phyloP scores from a whole-genome alignment of 2,888 invertebrate species.

The Diarsia dahlii region DNA sequence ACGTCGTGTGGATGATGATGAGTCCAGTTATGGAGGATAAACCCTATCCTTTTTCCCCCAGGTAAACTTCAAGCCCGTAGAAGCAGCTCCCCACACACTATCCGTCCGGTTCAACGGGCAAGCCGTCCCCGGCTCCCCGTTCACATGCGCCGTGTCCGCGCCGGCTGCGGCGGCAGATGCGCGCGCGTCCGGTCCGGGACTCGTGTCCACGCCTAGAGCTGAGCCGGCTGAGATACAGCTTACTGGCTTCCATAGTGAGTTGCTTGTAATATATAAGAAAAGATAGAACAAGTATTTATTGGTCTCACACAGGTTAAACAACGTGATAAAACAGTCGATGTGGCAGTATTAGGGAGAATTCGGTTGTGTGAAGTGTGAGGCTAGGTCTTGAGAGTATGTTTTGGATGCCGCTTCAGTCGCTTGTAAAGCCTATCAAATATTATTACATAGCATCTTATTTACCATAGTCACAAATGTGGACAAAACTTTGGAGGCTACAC shows the following conservation, averaged over 20 bases:
- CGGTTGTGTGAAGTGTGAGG: not conserved
- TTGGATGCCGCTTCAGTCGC: not conserved
- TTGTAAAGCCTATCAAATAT: not conserved
- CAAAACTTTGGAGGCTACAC: not conserved
- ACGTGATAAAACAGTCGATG: no score
- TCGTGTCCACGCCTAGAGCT: conserved; percentile 83
- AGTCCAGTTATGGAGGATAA: no score
- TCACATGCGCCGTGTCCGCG: conserved; percentile 95
- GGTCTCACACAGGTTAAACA: no score
- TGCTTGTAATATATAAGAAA: not conserved
- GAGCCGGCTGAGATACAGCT: conserved; percentile 86
- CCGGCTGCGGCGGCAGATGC: conserved; percentile 86
- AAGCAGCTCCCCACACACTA: conserved; percentile 97
- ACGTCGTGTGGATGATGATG: no score
- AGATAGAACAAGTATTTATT: no score
- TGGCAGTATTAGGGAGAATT: not conserved
- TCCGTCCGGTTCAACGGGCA: conserved; percentile 96
- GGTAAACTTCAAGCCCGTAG: conserved; percentile 98
- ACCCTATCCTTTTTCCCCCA: not conserved
- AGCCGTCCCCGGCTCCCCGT: conserved; percentile 97
- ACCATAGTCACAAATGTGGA: not conserved
- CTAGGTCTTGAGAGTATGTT: not conserved
- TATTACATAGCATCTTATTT: no score
- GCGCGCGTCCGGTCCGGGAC: conserved; percentile 84
- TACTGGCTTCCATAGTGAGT: conserved; percentile 86